Percentiles rank a stretch among this genome's conserved stretches.
These are phyloP conservation scores for Diachasmimorpha longicaudata DNA, from an alignment of 1,140 invertebrate genomes.

Conservation along the genomic window DNA sequence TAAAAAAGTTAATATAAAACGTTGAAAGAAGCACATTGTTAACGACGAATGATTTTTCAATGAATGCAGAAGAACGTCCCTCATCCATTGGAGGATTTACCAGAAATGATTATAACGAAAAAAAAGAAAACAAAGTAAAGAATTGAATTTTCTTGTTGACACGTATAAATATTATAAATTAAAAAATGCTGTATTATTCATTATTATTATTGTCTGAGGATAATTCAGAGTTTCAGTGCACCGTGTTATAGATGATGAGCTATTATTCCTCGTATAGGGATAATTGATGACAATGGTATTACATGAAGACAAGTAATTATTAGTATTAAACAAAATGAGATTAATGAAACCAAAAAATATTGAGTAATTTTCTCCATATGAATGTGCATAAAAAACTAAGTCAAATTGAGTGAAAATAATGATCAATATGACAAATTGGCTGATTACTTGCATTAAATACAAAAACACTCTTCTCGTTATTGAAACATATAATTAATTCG, in stretches of 20 bases:
- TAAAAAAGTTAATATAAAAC: slow-evolving; percentile 33
- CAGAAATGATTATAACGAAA: slow-evolving; percentile 1
- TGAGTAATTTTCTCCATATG: not conserved
- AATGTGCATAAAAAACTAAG: not conserved
- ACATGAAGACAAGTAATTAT: not conserved
- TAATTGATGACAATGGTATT: not conserved
- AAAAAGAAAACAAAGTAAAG: slow-evolving; percentile 38
- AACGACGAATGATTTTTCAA: slow-evolving; percentile 43
- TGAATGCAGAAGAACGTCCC: not conserved
- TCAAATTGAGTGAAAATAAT: not conserved
- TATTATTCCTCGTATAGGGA: not conserved
- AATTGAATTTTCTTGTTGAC: slow-evolving; percentile 51
- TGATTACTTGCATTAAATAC: not conserved
- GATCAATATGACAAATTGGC: not conserved
- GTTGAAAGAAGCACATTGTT: slow-evolving; percentile 55
- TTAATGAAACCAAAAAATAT: not conserved
- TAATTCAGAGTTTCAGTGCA: slow-evolving; percentile 43
- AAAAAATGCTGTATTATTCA: slow-evolving; percentile 31
- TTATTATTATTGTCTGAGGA: slow-evolving; percentile 30
- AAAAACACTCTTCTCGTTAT: not conserved
- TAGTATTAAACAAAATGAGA: not conserved
- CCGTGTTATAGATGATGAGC: slow-evolving; percentile 40
- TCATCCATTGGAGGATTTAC: not conserved
- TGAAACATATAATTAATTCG: not conserved
- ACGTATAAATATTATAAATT: slow-evolving; percentile 45